Evolutionary conservation across 2,888 invertebrate species (phyloP).

Genomic region (Agelastica alni): DNA sequence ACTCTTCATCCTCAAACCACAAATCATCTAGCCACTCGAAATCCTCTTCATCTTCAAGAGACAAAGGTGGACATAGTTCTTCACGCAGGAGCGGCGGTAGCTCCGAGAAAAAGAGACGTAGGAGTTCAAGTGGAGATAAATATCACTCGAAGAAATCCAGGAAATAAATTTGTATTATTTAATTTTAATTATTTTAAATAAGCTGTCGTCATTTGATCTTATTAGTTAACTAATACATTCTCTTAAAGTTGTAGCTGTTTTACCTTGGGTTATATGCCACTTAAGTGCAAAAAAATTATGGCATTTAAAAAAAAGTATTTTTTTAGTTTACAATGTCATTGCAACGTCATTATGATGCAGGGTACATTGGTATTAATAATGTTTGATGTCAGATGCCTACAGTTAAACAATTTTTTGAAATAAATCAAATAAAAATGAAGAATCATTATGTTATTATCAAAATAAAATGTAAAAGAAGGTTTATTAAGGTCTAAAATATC

Average conservation of each 20-base stretch:
- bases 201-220: neutral
- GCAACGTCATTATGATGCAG: too few relatives aligned
- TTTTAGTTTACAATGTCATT: too few relatives aligned
- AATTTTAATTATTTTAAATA: conserved; percentile 8
- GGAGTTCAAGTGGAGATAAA: conserved; percentile 74
- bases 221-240: neutral
- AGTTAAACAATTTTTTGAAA: too few relatives aligned
- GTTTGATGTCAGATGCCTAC: too few relatives aligned
- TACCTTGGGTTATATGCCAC: neutral
- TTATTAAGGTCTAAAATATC: too few relatives aligned
- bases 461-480: too few relatives aligned
- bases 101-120: conserved; percentile 67
- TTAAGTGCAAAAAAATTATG: neutral
- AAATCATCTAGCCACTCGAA: conserved; percentile 44
- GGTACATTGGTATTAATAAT: too few relatives aligned
- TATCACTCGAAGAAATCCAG: conserved; percentile 71
- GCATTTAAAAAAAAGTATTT: too few relatives aligned
- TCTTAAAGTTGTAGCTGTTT: neutral
- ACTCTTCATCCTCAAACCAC: conserved; percentile 40
- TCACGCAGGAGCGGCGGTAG: conserved; percentile 34
- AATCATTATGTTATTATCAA: too few relatives aligned
- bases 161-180: conserved; percentile 51
- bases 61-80: conserved; percentile 41
- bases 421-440: too few relatives aligned
- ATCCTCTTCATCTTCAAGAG: conserved; percentile 46